A percentile compares a stretch with the other conserved stretches of the same genome.
Evolutionary conservation across 2,797 vertebrate genomes (phyloP).

Genomic region (Dromococcyx pavoninus): DNA sequence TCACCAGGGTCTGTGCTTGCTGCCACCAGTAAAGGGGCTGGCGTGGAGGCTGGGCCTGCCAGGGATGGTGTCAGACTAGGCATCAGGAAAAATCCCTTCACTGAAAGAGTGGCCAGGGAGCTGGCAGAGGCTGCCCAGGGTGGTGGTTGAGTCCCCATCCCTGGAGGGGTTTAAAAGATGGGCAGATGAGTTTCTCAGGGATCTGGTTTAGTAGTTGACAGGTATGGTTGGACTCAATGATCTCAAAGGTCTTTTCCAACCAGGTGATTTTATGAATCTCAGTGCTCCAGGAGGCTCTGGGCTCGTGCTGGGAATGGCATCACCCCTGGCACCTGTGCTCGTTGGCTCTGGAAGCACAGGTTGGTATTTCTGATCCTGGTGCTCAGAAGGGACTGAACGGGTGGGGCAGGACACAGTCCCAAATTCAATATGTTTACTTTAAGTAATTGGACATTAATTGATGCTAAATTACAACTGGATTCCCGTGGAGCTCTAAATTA

Average conservation of each 20-base stretch:
- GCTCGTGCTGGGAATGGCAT: neutral
- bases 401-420: neutral
- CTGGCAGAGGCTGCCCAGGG: too few relatives aligned
- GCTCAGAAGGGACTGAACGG: neutral
- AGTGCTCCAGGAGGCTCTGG: neutral
- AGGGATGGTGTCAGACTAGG: too few relatives aligned
- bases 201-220: too few relatives aligned
- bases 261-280: too few relatives aligned
- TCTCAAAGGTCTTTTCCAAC: too few relatives aligned
- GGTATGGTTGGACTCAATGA: too few relatives aligned
- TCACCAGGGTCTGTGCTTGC: fast-evolving
- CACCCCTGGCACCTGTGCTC: fast-evolving
- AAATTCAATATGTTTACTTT: neutral
- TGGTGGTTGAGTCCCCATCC: too few relatives aligned
- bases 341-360: neutral
- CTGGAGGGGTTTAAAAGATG: too few relatives aligned
- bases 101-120: neutral
- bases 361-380: neutral
- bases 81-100: too few relatives aligned
- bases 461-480: neutral
- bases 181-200: too few relatives aligned
- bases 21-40: neutral
- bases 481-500: neutral
- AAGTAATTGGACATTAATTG: neutral
- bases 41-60: neutral